Evolutionary conservation across 1,140 invertebrate genomes (phyloP).

Genomic region (Hormaphis cornu): DNA sequence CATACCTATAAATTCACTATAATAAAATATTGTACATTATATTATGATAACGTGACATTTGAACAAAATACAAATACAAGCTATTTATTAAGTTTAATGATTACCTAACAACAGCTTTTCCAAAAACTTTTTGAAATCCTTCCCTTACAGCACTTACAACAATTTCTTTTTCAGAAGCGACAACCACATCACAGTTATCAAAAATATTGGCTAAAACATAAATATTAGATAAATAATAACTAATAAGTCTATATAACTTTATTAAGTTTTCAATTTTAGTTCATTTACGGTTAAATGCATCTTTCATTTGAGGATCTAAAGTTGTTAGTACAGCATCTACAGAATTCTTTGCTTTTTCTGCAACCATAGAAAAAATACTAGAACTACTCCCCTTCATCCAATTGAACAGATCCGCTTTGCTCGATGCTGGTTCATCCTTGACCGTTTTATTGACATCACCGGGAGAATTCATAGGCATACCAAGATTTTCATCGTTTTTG

Average conservation of each 20-base stretch:
- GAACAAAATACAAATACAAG: neutral
- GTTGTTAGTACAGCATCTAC: slow-evolving; percentile 80
- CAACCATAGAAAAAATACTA: slow-evolving; percentile 48
- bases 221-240: neutral
- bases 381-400: slow-evolving; percentile 48
- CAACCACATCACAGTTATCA: slow-evolving; percentile 60
- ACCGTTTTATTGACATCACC: slow-evolving; percentile 7
- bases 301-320: slow-evolving; percentile 81
- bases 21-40: neutral
- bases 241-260: neutral
- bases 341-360: slow-evolving; percentile 72
- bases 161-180: slow-evolving; percentile 66
- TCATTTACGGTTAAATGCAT: slow-evolving; percentile 62
- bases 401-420: slow-evolving; percentile 43
- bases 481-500: slow-evolving; percentile 31
- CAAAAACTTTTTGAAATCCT: slow-evolving; percentile 68
- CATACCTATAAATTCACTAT: neutral
- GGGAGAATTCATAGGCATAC: slow-evolving; percentile 4
- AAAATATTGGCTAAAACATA: slow-evolving; percentile 27
- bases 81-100: neutral
- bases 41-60: neutral
- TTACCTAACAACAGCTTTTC: slow-evolving; percentile 33
- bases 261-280: neutral
- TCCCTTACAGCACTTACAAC: slow-evolving; percentile 70
- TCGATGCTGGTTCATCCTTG: slow-evolving; percentile 33